Conservation (phyloP, 2,797 vertebrate species). For the Lutjanus argentimaculatus region DNA sequence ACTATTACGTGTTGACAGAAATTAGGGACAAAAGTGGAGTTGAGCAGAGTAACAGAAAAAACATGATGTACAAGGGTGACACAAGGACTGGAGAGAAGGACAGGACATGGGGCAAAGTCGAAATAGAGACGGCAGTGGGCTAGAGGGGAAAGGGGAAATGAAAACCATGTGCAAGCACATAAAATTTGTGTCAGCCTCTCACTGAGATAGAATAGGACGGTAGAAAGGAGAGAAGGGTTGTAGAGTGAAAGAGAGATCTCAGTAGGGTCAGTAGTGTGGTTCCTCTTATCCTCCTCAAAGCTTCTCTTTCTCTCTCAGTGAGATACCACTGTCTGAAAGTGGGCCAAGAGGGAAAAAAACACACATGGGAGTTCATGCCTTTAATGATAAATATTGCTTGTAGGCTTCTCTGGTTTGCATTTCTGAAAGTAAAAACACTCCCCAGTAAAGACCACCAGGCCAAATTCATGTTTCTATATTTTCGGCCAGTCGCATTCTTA, state of each 20-base stretch:
- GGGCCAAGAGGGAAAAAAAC: slow-evolving; percentile 28
- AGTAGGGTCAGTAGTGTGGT: slow-evolving; percentile 50
- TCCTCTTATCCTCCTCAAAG: slow-evolving; percentile 53
- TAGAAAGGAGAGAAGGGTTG: slow-evolving; percentile 43
- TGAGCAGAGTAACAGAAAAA: not conserved
- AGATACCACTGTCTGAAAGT: slow-evolving; percentile 55
- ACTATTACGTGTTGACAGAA: not conserved
- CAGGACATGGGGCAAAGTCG: slow-evolving; percentile 51
- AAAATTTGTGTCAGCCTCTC: slow-evolving; percentile 60
- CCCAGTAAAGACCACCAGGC: slow-evolving; percentile 44
- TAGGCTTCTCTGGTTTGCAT: slow-evolving; percentile 60
- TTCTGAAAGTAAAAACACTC: slow-evolving; percentile 67
- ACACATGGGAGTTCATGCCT: slow-evolving; percentile 63
- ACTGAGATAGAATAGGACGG: slow-evolving; percentile 41
- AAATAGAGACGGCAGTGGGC: slow-evolving; percentile 49
- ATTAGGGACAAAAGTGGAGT: not conserved
- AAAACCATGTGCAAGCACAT: slow-evolving; percentile 73
- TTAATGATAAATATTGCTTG: slow-evolving; percentile 60
- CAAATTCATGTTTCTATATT: slow-evolving; percentile 42
- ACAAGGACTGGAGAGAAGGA: slow-evolving; percentile 29
- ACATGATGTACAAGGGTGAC: slow-evolving; percentile 10
- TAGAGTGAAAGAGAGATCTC: slow-evolving; percentile 49
- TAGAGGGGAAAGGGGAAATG: slow-evolving; percentile 62
- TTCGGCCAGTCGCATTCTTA: slow-evolving; percentile 32
- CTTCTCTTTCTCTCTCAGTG: slow-evolving; percentile 38